Evolutionary conservation across 2,113 vertebrate genomes (phyloP).

Genomic region (Nibea coibor): DNA sequence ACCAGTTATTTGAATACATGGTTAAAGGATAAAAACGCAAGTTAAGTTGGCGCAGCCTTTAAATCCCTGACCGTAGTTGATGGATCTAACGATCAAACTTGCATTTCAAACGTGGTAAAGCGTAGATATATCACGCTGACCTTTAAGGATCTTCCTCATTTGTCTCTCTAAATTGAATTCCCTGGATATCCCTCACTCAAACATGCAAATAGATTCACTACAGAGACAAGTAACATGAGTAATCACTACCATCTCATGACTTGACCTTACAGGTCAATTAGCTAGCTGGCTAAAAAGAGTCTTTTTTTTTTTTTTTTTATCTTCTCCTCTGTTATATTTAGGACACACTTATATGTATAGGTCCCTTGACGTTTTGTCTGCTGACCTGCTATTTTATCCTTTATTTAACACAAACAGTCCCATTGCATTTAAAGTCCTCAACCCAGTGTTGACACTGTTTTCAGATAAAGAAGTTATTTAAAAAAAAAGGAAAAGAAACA

Average conservation of each 20-base stretch:
- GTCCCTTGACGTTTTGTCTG: background rate
- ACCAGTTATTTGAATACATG: background rate
- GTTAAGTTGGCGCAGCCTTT: too few species aligned
- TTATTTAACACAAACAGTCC: background rate
- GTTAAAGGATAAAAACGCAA: background rate
- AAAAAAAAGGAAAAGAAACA: background rate
- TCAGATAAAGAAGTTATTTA: background rate
- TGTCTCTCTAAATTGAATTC: background rate
- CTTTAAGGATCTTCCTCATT: background rate
- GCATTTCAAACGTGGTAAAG: background rate
- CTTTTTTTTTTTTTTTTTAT: background rate
- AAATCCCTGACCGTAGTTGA: background rate
- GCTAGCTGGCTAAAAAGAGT: too few species aligned
- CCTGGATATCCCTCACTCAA: background rate
- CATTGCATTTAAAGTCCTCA: background rate
- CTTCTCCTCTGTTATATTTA: background rate
- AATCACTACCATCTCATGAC: constrained; percentile 26
- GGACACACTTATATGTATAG: background rate
- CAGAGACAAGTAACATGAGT: background rate
- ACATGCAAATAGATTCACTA: constrained; percentile 1
- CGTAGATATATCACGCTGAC: background rate
- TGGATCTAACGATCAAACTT: background rate
- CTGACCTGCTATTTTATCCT: background rate
- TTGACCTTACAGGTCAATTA: constrained; percentile 13
- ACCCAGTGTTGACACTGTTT: background rate